These are phyloP conservation scores for Cylindroiulus punctatus DNA, from an alignment of 2,888 invertebrate genomes.

Conservation along the genomic window DNA sequence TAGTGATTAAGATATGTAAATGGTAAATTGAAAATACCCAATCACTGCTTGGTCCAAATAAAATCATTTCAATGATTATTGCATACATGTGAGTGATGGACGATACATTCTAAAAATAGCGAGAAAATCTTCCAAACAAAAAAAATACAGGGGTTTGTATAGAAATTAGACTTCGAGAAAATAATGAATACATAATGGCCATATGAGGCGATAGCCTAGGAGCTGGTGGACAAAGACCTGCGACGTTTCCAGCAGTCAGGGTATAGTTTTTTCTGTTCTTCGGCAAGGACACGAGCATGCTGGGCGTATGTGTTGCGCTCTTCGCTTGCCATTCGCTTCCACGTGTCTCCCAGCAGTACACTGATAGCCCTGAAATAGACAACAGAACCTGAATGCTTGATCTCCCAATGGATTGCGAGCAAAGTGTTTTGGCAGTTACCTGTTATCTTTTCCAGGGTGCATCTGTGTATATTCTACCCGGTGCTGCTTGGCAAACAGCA, in stretches of 20 bases:
- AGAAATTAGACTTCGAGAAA: constrained; percentile 14
- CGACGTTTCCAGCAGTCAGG: constrained; percentile 71
- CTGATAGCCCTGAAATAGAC: constrained; percentile 67
- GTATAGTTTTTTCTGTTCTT: constrained; percentile 67
- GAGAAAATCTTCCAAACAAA: neutral
- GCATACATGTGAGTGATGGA: neutral
- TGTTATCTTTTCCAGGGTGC: constrained; percentile 69
- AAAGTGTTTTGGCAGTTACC: constrained; percentile 63
- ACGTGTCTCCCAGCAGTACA: constrained; percentile 68
- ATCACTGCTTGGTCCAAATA: neutral
- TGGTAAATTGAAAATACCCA: neutral
- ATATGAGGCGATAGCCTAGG: neutral
- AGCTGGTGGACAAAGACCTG: constrained; percentile 59
- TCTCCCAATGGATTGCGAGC: neutral
- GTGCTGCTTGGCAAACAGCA: constrained; percentile 69
- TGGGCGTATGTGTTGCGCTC: constrained; percentile 66
- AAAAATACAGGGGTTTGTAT: constrained; percentile 16
- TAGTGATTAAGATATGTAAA: neutral
- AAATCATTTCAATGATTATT: constrained; percentile 15
- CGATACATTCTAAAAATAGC: constrained; percentile 17
- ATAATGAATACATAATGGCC: neutral
- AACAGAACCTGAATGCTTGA: neutral
- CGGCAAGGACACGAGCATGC: constrained; percentile 67
- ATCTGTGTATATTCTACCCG: constrained; percentile 68
- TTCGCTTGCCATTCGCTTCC: constrained; percentile 66